phyloP scores from a whole-genome alignment of 2,113 vertebrate genomes.

The Myiozetetes cayanensis region DNA sequence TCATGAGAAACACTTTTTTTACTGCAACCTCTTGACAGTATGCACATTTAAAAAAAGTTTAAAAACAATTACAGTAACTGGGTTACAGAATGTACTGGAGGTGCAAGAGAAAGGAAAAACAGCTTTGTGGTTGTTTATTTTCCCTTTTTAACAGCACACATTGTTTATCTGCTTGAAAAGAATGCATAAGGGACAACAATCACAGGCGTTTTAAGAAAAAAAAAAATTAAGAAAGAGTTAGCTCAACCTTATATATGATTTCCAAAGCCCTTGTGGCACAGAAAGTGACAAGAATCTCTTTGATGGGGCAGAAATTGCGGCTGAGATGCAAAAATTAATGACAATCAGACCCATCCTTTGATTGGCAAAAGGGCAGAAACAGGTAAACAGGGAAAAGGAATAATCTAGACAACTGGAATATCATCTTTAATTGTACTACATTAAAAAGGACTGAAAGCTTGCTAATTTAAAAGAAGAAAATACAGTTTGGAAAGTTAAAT shows the following conservation, averaged over 20 bases:
- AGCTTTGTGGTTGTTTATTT: neutral
- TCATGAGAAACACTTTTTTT: neutral
- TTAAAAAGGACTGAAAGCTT: neutral
- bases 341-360: neutral
- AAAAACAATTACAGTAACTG: slow-evolving; percentile 4
- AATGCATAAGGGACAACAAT: neutral
- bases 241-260: neutral
- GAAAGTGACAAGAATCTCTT: neutral
- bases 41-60: neutral
- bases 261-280: neutral
- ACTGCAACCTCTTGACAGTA: neutral
- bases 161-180: neutral
- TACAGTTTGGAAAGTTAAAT: neutral
- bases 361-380: neutral
- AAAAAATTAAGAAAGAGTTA: neutral
- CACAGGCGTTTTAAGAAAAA: neutral
- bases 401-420: neutral
- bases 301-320: neutral
- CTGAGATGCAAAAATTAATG: neutral
- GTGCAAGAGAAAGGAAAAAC: neutral
- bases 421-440: neutral
- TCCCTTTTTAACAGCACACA: neutral
- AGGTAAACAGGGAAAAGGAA: neutral
- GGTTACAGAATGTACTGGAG: neutral
- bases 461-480: neutral